Percentiles rank a stretch among this genome's conserved stretches.
These are phyloP conservation scores for Apamea crenata DNA, from an alignment of 2,888 invertebrate species.

Conservation along the genomic window DNA sequence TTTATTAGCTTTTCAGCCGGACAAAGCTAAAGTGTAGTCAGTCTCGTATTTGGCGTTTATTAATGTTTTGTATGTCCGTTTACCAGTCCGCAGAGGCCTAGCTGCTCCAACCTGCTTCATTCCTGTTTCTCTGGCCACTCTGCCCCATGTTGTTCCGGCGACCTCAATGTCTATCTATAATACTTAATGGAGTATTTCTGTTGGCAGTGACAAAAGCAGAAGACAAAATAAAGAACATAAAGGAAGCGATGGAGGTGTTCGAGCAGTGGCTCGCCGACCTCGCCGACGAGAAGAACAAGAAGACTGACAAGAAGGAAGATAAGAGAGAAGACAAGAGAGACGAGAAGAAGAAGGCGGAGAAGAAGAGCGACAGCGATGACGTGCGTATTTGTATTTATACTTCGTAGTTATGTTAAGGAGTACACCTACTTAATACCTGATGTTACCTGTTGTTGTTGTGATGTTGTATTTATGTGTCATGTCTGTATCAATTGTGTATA, in stretches of 20 bases:
- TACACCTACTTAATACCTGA: too few species aligned
- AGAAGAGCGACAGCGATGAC: slow-evolving; percentile 70
- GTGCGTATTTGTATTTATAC: slow-evolving; percentile 10
- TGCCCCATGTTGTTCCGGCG: background rate
- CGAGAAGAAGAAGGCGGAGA: slow-evolving; percentile 63
- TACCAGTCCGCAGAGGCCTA: too few species aligned
- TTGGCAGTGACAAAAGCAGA: slow-evolving; percentile 92
- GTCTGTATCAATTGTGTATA: too few species aligned
- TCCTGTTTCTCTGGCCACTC: background rate
- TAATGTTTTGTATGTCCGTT: background rate
- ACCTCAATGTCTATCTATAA: background rate
- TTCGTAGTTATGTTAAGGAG: too few species aligned
- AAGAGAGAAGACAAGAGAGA: slow-evolving; percentile 74
- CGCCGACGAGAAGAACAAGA: slow-evolving; percentile 77
- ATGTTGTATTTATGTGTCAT: too few species aligned
- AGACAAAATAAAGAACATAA: slow-evolving; percentile 92
- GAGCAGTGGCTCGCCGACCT: slow-evolving; percentile 92
- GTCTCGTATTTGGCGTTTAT: too few species aligned
- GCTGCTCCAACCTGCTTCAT: too few species aligned
- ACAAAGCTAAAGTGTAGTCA: too few species aligned
- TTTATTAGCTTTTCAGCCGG: background rate
- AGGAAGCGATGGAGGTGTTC: slow-evolving; percentile 92
- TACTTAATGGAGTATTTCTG: background rate
- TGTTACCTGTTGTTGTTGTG: too few species aligned
- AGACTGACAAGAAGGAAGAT: slow-evolving; percentile 75